These are phyloP conservation scores for Megaleporinus macrocephalus DNA, from an alignment of 2,113 vertebrate species.

Conservation along the genomic window DNA sequence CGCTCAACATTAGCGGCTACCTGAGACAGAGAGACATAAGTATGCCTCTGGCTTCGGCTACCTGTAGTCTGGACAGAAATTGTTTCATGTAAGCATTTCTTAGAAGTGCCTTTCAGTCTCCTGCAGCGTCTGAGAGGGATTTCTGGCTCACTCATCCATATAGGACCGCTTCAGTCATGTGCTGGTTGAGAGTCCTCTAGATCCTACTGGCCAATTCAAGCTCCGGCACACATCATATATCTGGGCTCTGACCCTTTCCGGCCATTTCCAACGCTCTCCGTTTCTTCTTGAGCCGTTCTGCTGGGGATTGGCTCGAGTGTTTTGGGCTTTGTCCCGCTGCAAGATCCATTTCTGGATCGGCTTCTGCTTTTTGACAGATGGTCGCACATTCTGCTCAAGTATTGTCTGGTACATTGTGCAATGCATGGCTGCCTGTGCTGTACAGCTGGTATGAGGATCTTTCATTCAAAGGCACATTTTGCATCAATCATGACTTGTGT, in stretches of 20 bases:
- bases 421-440: not conserved
- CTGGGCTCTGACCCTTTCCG: not conserved
- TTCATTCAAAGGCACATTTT: not conserved
- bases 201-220: not conserved
- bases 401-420: not conserved
- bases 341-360: slow-evolving; percentile 1
- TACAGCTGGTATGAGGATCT: not conserved
- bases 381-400: not conserved
- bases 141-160: not conserved
- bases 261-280: not conserved
- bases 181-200: not conserved
- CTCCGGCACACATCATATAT: not conserved
- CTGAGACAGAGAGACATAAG: not conserved
- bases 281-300: not conserved
- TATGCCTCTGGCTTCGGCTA: not conserved
- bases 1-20: not conserved
- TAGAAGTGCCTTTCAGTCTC: not conserved
- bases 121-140: not conserved
- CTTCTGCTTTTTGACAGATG: slow-evolving; percentile 1
- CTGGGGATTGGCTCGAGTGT: not conserved
- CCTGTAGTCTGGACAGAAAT: not conserved
- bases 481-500: not conserved
- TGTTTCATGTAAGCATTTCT: not conserved
- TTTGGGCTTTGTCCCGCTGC: not conserved
- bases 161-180: not conserved